A percentile compares a stretch with the other conserved stretches of the same genome.
Evolutionary conservation across 2,797 vertebrate genomes (phyloP).

Genomic region (Atherinosoma microstoma): DNA sequence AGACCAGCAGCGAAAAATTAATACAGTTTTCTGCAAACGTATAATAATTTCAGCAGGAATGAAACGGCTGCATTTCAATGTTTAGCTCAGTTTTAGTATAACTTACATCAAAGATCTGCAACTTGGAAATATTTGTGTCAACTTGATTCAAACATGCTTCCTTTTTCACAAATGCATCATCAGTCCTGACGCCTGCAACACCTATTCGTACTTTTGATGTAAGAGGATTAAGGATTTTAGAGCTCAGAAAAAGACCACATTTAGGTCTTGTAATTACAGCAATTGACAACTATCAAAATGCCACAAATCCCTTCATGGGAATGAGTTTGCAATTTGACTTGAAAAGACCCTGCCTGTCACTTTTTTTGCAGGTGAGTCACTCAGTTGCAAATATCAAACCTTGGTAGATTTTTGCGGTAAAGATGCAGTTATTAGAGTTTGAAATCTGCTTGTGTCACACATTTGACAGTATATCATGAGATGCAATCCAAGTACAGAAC

Average conservation of each 20-base stretch:
- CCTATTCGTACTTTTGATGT: conserved; percentile 44
- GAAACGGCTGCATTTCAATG: not conserved
- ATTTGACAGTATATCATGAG: not conserved
- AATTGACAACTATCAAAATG: conserved; percentile 55
- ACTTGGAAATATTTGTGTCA: conserved; percentile 10
- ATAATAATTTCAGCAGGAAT: conserved; percentile 2
- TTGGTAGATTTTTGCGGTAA: not conserved
- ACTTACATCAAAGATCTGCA: conserved; percentile 4
- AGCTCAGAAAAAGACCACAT: conserved; percentile 38
- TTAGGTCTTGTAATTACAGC: conserved; percentile 56
- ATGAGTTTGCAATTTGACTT: conserved; percentile 20
- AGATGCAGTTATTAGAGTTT: not conserved
- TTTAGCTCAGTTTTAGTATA: conserved; percentile 1
- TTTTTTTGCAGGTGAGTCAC: conserved; percentile 1
- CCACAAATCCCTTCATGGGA: conserved; percentile 32
- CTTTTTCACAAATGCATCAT: conserved; percentile 29
- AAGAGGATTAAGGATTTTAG: conserved; percentile 60
- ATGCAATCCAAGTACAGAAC: not conserved
- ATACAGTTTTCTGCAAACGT: not conserved
- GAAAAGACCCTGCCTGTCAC: conserved; percentile 9
- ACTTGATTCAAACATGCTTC: not conserved
- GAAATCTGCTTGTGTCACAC: not conserved
- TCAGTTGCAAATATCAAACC: not conserved
- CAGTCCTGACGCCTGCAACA: conserved; percentile 32
- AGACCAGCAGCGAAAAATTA: not conserved